Conservation (phyloP, 2,888 invertebrate genomes). For the Cinara cedri region DNA sequence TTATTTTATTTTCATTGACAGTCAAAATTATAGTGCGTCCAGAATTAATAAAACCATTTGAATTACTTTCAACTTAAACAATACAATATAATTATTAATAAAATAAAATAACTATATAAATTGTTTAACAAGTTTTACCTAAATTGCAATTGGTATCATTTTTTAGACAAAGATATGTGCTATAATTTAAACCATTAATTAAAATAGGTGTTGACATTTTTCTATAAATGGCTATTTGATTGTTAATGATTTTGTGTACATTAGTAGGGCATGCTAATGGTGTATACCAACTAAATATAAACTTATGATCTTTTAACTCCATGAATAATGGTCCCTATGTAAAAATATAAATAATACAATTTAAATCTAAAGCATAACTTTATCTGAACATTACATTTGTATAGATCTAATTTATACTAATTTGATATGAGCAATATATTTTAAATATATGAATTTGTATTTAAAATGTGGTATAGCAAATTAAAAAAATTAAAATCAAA, state of each 20-base stretch:
- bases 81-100: neutral
- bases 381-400: too few species aligned
- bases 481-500: too few species aligned
- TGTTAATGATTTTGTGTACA: neutral
- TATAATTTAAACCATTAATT: neutral
- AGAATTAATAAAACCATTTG: neutral
- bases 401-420: neutral
- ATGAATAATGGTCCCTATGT: constrained; percentile 23
- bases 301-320: constrained; percentile 9
- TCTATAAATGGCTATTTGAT: neutral
- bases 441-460: neutral
- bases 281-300: constrained; percentile 32
- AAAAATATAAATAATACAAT: neutral
- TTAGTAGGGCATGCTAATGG: constrained; percentile 15
- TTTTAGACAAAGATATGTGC: neutral
- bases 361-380: too few species aligned
- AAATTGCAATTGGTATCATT: neutral
- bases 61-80: neutral
- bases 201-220: neutral
- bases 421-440: neutral
- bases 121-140: constrained; percentile 3
- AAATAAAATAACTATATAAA: neutral
- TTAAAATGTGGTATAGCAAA: neutral
- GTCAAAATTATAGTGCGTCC: neutral
- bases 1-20: neutral